These are phyloP conservation scores for Apus apus DNA, from an alignment of 2,113 vertebrate species.

Conservation along the genomic window DNA sequence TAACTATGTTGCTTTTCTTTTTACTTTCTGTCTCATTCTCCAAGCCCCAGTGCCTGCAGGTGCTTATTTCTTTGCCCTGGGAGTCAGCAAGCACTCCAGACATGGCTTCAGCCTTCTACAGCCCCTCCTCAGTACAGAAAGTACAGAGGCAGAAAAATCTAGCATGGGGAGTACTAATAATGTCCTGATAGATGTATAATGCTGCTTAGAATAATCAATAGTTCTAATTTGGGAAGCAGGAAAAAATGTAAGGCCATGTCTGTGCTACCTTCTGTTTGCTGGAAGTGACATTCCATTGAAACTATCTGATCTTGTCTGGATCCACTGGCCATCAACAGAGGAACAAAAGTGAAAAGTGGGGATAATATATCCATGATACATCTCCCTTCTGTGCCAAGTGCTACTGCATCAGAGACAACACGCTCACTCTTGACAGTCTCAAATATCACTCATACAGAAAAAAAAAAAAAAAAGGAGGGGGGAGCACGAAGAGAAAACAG, in stretches of 20 bases:
- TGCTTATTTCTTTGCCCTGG: rapidly evolving
- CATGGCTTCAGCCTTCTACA: neutral
- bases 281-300: neutral
- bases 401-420: neutral
- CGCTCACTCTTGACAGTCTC: neutral
- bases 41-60: rapidly evolving
- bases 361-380: neutral
- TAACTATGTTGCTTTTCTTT: neutral
- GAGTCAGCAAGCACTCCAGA: neutral
- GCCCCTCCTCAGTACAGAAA: neutral
- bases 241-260: neutral
- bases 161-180: neutral
- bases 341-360: neutral
- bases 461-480: neutral
- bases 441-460: neutral
- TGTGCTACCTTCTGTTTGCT: neutral
- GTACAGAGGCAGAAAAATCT: neutral
- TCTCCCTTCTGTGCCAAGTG: neutral
- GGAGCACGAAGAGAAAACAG: neutral
- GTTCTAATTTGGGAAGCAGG: neutral
- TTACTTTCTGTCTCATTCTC: neutral
- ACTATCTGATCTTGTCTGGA: neutral
- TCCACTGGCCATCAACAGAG: neutral
- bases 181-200: neutral
- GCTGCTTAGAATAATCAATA: neutral